phyloP scores from a whole-genome alignment of 1,140 invertebrate species.

The Stratiolaelaps scimitus region DNA sequence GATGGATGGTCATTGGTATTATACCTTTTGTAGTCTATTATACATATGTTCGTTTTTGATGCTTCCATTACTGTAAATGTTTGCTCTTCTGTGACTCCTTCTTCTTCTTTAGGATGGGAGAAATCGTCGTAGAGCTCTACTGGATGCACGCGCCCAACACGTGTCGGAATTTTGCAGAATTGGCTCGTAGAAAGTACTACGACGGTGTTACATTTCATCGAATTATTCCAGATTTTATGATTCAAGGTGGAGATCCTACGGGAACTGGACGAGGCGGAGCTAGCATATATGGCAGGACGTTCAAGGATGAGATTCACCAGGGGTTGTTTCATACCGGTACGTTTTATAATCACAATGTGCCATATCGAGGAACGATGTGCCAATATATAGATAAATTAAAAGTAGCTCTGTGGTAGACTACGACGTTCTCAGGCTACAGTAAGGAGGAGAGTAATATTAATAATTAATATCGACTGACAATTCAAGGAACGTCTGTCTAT shows the following conservation, averaged over 20 bases:
- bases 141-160: slow-evolving; percentile 95
- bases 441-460: no score
- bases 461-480: no score
- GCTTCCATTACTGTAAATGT: slow-evolving; percentile 17
- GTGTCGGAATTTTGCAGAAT: slow-evolving; percentile 90
- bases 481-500: no score
- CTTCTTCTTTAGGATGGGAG: slow-evolving; percentile 69
- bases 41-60: slow-evolving; percentile 7
- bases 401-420: no score
- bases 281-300: slow-evolving; percentile 88
- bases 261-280: slow-evolving; percentile 78
- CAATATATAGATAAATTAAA: no score
- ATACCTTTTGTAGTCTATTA: neutral
- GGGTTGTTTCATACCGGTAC: slow-evolving; percentile 85
- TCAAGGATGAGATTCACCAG: slow-evolving; percentile 87
- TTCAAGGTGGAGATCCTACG: slow-evolving; percentile 83
- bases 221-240: slow-evolving; percentile 94
- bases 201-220: slow-evolving; percentile 92
- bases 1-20: neutral
- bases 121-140: slow-evolving; percentile 78
- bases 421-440: neutral
- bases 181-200: slow-evolving; percentile 80
- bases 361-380: no score
- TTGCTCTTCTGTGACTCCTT: slow-evolving; percentile 41
- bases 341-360: slow-evolving; percentile 29